A percentile compares a stretch with the other conserved stretches of the same genome.
These are phyloP conservation scores for Chloroceryle amazona DNA, from an alignment of 2,797 vertebrate genomes.

Conservation along the genomic window DNA sequence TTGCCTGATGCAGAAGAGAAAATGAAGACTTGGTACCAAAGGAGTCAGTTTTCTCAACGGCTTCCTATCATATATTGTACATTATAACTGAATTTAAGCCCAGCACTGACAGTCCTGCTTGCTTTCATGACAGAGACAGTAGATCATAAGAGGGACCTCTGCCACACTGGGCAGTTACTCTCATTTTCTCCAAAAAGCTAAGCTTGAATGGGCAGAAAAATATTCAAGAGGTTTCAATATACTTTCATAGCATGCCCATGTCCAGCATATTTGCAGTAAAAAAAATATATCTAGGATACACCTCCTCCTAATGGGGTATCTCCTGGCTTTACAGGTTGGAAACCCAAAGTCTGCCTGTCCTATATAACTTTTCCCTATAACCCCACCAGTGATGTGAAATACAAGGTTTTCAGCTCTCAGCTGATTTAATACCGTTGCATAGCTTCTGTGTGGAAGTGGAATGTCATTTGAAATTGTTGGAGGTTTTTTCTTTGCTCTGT, in stretches of 20 bases:
- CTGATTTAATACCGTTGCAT: neutral
- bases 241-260: neutral
- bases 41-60: neutral
- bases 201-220: neutral
- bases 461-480: constrained; percentile 19
- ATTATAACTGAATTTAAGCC: neutral
- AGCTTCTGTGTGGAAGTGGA: neutral
- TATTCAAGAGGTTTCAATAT: neutral
- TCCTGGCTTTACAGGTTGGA: neutral
- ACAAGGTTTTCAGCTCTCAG: neutral
- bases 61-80: neutral
- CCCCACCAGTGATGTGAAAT: neutral
- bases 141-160: neutral
- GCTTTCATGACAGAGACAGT: neutral
- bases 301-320: neutral
- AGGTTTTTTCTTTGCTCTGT: neutral
- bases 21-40: neutral
- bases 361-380: neutral
- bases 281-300: neutral
- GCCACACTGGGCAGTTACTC: neutral
- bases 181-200: neutral
- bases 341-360: neutral
- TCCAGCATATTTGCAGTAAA: neutral
- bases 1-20: neutral
- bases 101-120: neutral